Evolutionary conservation across 2,888 invertebrate genomes (phyloP).

Genomic region (Abrostola tripartita): DNA sequence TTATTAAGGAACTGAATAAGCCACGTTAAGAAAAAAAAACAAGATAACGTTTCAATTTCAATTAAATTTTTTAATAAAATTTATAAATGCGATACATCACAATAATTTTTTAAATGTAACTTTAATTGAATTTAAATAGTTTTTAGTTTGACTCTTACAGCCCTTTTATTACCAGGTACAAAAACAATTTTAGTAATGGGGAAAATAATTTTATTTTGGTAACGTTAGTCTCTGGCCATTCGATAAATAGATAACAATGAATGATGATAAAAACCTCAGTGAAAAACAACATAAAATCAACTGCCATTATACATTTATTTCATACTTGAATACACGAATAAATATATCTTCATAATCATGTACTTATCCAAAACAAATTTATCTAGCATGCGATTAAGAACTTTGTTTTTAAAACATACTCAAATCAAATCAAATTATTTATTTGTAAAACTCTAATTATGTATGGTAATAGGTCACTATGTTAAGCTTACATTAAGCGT

Average conservation of each 20-base stretch:
- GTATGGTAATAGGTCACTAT: no score
- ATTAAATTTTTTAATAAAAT: constrained; percentile 27
- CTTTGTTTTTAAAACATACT: no score
- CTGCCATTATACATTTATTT: no score
- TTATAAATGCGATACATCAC: constrained; percentile 8
- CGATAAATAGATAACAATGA: neutral
- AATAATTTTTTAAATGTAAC: constrained; percentile 22
- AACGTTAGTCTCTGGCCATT: constrained; percentile 46
- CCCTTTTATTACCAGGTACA: constrained; percentile 46
- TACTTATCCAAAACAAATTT: no score
- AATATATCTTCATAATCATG: no score
- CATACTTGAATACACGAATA: no score
- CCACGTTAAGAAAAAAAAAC: constrained; percentile 10
- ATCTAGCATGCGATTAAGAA: no score
- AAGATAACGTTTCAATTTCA: constrained; percentile 20
- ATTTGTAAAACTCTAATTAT: no score
- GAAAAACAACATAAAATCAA: no score
- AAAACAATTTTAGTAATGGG: constrained; percentile 8
- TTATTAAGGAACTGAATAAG: constrained; percentile 37
- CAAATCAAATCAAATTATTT: no score
- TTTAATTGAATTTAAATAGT: constrained; percentile 33
- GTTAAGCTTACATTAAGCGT: no score
- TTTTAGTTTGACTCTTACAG: constrained; percentile 51
- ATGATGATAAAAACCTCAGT: no score
- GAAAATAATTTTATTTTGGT: constrained; percentile 2